Conservation (phyloP, 2,797 vertebrate genomes). For the Anomalospiza imberbis region DNA sequence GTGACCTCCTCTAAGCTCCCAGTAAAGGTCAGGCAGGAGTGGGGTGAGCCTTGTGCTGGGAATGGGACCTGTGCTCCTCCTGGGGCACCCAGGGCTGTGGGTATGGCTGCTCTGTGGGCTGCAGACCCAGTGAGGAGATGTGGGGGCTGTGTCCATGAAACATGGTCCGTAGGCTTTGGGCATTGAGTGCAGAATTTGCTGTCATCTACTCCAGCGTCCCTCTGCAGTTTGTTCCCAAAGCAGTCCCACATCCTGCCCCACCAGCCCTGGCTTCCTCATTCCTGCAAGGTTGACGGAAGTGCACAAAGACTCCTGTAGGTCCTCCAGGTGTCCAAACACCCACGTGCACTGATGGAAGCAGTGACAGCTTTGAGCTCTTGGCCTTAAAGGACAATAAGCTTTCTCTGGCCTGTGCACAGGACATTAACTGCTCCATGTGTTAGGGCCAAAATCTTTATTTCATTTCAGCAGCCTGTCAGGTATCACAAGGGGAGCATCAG, state of each 20-base stretch:
- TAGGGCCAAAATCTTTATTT: not conserved
- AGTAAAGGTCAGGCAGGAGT: slow-evolving; percentile 3
- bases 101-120: accelerated
- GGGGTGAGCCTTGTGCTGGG: not conserved
- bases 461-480: not conserved
- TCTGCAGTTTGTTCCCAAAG: too few species aligned
- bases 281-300: not conserved
- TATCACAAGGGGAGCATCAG: not conserved
- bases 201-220: accelerated
- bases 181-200: not conserved
- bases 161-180: accelerated
- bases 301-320: not conserved
- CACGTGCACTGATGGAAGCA: not conserved
- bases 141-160: not conserved
- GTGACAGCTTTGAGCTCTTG: not conserved
- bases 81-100: not conserved
- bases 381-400: not conserved
- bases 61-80: not conserved
- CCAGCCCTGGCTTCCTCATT: not conserved
- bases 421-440: not conserved
- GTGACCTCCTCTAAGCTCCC: not conserved
- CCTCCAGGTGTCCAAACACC: not conserved
- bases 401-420: not conserved
- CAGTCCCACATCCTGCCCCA: not conserved
- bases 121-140: accelerated